A percentile compares a stretch with the other conserved stretches of the same genome.
Conservation (phyloP, 2,113 vertebrate species). For the Pandion haliaetus region DNA sequence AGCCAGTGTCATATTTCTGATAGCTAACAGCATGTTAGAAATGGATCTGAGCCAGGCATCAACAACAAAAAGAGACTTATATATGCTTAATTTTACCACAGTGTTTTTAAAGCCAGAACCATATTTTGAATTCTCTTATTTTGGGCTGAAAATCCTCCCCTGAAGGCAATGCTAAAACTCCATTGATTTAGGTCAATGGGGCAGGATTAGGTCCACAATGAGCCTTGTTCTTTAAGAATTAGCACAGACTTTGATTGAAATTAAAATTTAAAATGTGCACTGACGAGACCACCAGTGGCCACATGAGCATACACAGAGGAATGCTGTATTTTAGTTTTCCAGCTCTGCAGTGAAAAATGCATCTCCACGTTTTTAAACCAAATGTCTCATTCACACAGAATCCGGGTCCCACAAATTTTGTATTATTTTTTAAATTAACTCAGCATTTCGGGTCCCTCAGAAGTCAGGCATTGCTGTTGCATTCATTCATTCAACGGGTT, state of each 20-base stretch:
- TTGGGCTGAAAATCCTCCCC: neutral
- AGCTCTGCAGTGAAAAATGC: neutral
- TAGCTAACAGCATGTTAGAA: neutral
- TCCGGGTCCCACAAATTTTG: neutral
- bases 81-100: neutral
- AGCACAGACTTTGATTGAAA: neutral
- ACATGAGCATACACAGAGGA: neutral
- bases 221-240: neutral
- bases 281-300: neutral
- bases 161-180: neutral
- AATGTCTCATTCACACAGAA: neutral
- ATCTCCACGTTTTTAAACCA: neutral
- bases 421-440: neutral
- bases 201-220: neutral
- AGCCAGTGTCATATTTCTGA: neutral
- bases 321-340: neutral
- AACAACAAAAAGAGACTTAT: neutral
- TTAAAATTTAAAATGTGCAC: neutral
- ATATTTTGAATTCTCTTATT: neutral
- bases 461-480: neutral
- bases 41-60: conserved; percentile 7
- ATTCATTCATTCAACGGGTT: neutral
- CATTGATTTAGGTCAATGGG: neutral
- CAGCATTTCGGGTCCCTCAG: neutral
- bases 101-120: neutral